Conservation (phyloP, 2,113 vertebrate species). For the Atherinomorus stipes region DNA sequence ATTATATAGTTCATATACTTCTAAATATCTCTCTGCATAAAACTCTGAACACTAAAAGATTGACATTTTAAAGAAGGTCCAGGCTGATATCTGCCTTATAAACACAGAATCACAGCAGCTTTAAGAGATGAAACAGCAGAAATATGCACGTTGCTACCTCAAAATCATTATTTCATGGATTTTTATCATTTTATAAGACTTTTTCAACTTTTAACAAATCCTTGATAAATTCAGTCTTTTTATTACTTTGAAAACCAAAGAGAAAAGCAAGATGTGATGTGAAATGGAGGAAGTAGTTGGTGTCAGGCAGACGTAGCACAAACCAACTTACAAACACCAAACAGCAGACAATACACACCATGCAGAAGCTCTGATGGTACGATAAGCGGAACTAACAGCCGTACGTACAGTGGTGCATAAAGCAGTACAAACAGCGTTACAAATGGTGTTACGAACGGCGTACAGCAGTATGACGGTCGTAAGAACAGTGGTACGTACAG, state of each 20-base stretch:
- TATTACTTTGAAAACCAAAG: background rate
- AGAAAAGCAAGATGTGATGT: background rate
- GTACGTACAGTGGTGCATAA: too few species aligned
- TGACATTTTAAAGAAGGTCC: conserved; percentile 2
- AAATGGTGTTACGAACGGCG: too few species aligned
- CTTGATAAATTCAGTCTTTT: too few species aligned
- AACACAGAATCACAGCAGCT: background rate
- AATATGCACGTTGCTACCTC: background rate
- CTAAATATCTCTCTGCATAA: conserved; percentile 35
- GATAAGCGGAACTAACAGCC: too few species aligned
- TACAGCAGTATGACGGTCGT: too few species aligned
- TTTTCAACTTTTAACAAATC: too few species aligned
- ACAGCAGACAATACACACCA: conserved; percentile 14
- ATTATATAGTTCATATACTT: conserved; percentile 14
- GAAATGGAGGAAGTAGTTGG: background rate
- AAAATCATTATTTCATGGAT: background rate
- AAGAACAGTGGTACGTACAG: too few species aligned
- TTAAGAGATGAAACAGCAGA: background rate
- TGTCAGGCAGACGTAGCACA: conserved; percentile 2
- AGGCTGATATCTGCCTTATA: too few species aligned
- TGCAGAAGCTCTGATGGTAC: conserved; percentile 7
- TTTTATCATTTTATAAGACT: background rate
- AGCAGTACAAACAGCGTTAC: too few species aligned
- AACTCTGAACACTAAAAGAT: conserved; percentile 38
- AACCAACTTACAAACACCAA: conserved; percentile 35